These are phyloP conservation scores for Parauchenoglanis ngamensis DNA, from an alignment of 2,797 vertebrate genomes.

Conservation along the genomic window DNA sequence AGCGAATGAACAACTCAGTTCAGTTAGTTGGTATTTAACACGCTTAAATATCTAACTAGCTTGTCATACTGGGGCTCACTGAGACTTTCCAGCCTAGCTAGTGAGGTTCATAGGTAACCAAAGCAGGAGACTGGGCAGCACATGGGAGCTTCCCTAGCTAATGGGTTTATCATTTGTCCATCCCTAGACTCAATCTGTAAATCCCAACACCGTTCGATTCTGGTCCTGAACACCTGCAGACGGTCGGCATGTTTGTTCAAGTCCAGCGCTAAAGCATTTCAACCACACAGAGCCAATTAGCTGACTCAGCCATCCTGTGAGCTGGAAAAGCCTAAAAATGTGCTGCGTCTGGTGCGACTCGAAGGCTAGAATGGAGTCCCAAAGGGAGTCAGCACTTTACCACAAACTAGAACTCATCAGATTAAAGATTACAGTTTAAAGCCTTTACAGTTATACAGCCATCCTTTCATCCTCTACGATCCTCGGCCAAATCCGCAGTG, in stretches of 20 bases:
- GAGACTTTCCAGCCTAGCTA: background rate
- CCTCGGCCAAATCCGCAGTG: background rate
- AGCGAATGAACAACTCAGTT: background rate
- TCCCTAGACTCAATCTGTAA: background rate
- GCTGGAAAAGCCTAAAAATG: constrained; percentile 19
- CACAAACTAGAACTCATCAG: constrained; percentile 14
- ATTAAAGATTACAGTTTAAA: constrained; percentile 1
- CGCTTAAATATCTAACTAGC: background rate
- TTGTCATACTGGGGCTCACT: background rate
- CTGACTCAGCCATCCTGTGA: constrained; percentile 25
- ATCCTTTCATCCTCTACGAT: constrained; percentile 1
- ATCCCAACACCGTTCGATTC: background rate
- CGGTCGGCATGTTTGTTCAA: background rate
- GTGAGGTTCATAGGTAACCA: background rate
- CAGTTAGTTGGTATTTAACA: background rate
- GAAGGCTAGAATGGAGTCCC: background rate
- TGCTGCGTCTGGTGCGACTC: constrained; percentile 13
- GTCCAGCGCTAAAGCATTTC: background rate
- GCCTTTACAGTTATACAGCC: constrained; percentile 11
- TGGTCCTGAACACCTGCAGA: no score
- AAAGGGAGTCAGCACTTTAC: constrained; percentile 30
- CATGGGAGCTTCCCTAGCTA: background rate
- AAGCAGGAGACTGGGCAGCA: background rate
- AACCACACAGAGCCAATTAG: constrained; percentile 20
- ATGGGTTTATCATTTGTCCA: background rate